Conservation (phyloP, 1,140 invertebrate species). For the Diprion similis region DNA sequence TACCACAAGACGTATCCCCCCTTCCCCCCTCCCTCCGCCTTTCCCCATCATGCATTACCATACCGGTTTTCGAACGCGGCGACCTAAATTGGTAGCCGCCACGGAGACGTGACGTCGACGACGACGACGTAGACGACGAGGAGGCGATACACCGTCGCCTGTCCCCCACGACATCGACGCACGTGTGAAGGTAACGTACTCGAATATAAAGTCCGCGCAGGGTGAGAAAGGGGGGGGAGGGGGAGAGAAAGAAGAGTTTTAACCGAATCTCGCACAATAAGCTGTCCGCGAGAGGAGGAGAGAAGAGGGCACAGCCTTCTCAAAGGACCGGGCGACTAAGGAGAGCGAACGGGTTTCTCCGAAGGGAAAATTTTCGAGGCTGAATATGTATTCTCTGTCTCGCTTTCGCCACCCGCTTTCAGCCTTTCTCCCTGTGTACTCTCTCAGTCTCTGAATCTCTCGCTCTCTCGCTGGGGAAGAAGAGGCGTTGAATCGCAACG, state of each 20-base stretch:
- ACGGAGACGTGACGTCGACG: constrained; percentile 8
- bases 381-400: too few species aligned
- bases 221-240: too few species aligned
- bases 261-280: background rate
- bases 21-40: background rate
- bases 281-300: too few species aligned
- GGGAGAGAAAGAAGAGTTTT: background rate
- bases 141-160: background rate
- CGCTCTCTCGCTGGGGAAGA: background rate
- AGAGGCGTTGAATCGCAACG: background rate
- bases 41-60: background rate
- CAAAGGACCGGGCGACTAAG: too few species aligned
- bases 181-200: too few species aligned
- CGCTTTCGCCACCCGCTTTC: too few species aligned
- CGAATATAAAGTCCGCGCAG: too few species aligned
- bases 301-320: too few species aligned
- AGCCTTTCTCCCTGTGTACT: too few species aligned
- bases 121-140: constrained; percentile 9
- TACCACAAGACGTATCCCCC: background rate
- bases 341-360: too few species aligned
- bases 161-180: background rate
- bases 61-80: background rate
- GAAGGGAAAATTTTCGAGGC: too few species aligned
- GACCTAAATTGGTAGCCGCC: constrained; percentile 10
- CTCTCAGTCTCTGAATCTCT: too few species aligned